Evolutionary conservation across 2,888 invertebrate species (phyloP), one percentile per base, ranked within the genome.

Genomic region (Agrilus biguttatus): DNA sequence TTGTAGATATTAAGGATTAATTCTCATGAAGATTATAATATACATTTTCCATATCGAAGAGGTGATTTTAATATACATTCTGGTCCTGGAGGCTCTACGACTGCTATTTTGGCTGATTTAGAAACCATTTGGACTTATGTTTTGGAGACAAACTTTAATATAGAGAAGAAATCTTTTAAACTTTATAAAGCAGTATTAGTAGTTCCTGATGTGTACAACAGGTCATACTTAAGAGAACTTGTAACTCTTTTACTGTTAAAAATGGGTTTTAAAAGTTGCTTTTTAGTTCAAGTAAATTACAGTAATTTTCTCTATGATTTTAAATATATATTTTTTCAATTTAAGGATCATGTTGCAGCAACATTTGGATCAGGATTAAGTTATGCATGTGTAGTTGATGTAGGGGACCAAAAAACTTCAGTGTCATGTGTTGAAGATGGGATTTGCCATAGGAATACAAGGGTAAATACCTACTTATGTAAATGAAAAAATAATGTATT

Each of bases 401-500:
- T 95, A 41, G 95, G 95, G 0, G 93, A 93, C 60, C 90, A 93
- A 62, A 95, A 95, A 69, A 91, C 90, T 0, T 89, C 92, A 0
- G 84, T 96, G 14, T 91, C 91, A 2, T 96, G 95, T 68, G 91
- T 95, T 1, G 95, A 95, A 69, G 95, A 95, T 70, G 93, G 92
- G 1, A 86, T 95, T 46, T 93, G 93, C 19, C 89, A 90, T 57
- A 78, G 84, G 51, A 82, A 83, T 49, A 90, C 93, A 0, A 72
- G 92, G 57, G 77, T 82, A 56, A 55, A 23, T 23, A 23, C 3
- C 2, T 23, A n/a, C 23, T 28, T 28, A 6, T 28, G 5, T 28
- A 10, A 28, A 28, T 28, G 1, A 10, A 5, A 28, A 28, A 28
- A 28, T 10, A 10, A 28, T 3, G 2, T 28, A 8, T 23, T 23